Percentiles rank a stretch among this genome's conserved stretches.
These are phyloP conservation scores for Pangasius sanitwongsei DNA, from an alignment of 2,797 vertebrate species.

Conservation along the genomic window DNA sequence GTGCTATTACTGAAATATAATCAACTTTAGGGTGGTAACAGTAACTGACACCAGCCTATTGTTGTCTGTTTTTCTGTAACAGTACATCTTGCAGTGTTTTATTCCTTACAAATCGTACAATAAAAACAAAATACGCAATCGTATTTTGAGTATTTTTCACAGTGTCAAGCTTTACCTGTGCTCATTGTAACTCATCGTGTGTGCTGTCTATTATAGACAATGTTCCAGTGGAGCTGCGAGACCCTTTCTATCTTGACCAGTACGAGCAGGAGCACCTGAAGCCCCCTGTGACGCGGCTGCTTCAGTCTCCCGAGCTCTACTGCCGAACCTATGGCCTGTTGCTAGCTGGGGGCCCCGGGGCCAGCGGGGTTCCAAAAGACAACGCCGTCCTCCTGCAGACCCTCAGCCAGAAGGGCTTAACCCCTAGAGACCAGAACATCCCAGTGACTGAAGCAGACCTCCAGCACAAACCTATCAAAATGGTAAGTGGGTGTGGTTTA, in stretches of 20 bases:
- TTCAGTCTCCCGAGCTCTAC: constrained; percentile 88
- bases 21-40: background rate
- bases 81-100: background rate
- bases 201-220: constrained; percentile 75
- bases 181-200: background rate
- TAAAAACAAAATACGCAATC: no score
- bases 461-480: constrained; percentile 85
- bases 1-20: background rate
- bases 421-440: constrained; percentile 75
- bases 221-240: constrained; percentile 87
- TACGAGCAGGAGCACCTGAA: constrained; percentile 95
- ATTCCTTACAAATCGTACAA: background rate
- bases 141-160: background rate
- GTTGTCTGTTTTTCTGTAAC: background rate
- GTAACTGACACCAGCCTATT: background rate
- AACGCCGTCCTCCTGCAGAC: constrained; percentile 78
- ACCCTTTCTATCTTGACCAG: constrained; percentile 94
- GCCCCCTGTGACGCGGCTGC: constrained; percentile 84
- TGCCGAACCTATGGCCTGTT: constrained; percentile 83
- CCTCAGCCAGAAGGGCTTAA: constrained; percentile 75
- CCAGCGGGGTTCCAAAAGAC: constrained; percentile 75
- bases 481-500: constrained; percentile 75
- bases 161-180: background rate
- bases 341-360: constrained; percentile 59
- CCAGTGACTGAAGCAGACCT: constrained; percentile 83